phyloP scores from a whole-genome alignment of 2,797 vertebrate genomes.

The Onychomys torridus region DNA sequence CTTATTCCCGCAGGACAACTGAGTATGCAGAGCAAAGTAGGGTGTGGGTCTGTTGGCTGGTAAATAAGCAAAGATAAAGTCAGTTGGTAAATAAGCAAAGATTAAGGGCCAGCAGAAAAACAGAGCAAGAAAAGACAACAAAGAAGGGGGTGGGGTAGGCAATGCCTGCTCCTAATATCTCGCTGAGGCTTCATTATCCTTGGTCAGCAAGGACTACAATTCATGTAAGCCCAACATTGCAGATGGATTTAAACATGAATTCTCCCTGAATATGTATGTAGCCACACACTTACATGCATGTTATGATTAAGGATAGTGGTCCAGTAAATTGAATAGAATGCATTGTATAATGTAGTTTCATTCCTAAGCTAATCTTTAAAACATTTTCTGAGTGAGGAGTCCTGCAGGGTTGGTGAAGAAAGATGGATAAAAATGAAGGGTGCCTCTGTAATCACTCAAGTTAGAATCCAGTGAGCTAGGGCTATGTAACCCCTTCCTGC shows the following conservation, averaged over 20 bases:
- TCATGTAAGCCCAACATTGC: not conserved
- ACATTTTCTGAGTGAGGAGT: not conserved
- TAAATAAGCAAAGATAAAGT: not conserved
- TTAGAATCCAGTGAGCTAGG: not conserved
- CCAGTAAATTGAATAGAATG: not conserved
- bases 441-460: not conserved
- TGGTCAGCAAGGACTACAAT: not conserved
- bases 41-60: no score
- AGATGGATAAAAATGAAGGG: not conserved
- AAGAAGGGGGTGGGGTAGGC: not conserved
- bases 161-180: accelerated
- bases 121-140: not conserved
- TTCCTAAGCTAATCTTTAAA: conserved; percentile 33
- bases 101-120: not conserved
- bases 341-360: not conserved
- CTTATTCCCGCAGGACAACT: not conserved
- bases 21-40: not conserved
- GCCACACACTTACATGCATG: not conserved
- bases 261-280: not conserved
- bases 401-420: not conserved
- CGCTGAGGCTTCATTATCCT: not conserved
- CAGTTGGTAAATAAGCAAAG: not conserved
- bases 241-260: not conserved
- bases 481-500: not conserved
- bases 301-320: not conserved